A percentile compares a stretch with the other conserved stretches of the same genome.
Evolutionary conservation across 92 coral and sea anemone genomes (phyloP).

Genomic region (Zoanthus solanderi): DNA sequence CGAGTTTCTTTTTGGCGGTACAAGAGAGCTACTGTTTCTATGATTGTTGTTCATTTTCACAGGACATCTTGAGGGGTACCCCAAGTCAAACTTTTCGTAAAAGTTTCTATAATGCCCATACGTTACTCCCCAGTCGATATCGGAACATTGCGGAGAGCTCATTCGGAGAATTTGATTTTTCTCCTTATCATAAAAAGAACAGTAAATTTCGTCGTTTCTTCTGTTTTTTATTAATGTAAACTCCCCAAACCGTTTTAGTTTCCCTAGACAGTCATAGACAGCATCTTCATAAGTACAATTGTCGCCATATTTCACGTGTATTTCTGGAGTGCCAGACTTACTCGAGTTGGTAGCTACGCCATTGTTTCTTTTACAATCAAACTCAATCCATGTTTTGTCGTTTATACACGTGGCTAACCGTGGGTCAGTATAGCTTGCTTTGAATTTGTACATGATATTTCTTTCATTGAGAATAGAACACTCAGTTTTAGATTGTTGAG

Average conservation of each 20-base stretch:
- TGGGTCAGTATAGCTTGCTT: conserved; percentile 41
- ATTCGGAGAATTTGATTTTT: conserved; percentile 63
- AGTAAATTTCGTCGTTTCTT: conserved; percentile 48
- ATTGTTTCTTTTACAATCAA: conserved; percentile 58
- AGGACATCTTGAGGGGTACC: conserved; percentile 73
- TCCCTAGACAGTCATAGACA: conserved; percentile 66
- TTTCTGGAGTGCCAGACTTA: conserved; percentile 14
- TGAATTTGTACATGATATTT: conserved; percentile 61
- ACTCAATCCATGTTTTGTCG: conserved; percentile 52
- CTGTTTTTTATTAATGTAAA: conserved; percentile 68
- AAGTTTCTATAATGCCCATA: conserved; percentile 53
- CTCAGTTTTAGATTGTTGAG: conserved; percentile 25
- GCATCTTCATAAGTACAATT: conserved; percentile 55
- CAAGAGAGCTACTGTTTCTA: conserved; percentile 10
- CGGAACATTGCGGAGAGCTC: conserved; percentile 82
- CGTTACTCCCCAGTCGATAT: conserved; percentile 70
- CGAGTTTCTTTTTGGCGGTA: conserved; percentile 9
- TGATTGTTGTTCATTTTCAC: conserved; percentile 4
- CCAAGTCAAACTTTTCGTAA: conserved; percentile 64
- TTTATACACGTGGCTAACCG: conserved; percentile 49
- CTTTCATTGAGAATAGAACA: conserved; percentile 64
- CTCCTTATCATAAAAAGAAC: conserved; percentile 72
- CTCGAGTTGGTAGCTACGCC: neutral
- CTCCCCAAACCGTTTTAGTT: conserved; percentile 70
- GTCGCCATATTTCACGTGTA: conserved; percentile 54